phyloP scores from a whole-genome alignment of 2,888 invertebrate species.

The Agrotis puta region DNA sequence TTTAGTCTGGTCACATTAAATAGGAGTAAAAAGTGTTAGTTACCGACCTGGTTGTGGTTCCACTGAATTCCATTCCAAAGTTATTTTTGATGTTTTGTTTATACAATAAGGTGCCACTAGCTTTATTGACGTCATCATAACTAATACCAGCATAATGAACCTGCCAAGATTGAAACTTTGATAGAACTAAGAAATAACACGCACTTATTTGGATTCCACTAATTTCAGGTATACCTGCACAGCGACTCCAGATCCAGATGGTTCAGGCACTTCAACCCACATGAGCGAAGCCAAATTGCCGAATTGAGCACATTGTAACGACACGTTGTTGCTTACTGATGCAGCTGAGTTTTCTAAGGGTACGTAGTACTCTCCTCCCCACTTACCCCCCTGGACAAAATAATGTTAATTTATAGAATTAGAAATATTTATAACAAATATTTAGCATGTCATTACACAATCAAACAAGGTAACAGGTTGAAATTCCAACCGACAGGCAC shows the following conservation, averaged over 20 bases:
- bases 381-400: conserved; percentile 58
- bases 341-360: conserved; percentile 48
- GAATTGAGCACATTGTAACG: conserved; percentile 61
- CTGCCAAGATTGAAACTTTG: conserved; percentile 53
- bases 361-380: conserved; percentile 70
- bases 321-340: conserved; percentile 39
- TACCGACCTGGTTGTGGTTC: conserved; percentile 72
- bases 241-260: conserved; percentile 59
- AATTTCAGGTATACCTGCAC: conserved; percentile 70
- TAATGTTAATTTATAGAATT: not conserved
- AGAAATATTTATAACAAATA: not conserved
- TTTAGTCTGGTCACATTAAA: too few species aligned
- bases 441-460: too few species aligned
- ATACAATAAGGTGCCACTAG: conserved; percentile 59
- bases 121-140: conserved; percentile 68
- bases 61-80: conserved; percentile 80
- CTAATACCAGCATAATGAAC: conserved; percentile 75
- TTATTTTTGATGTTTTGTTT: conserved; percentile 39
- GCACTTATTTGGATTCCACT: too few species aligned
- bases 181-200: not conserved
- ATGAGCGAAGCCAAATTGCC: conserved; percentile 50
- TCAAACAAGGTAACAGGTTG: too few species aligned
- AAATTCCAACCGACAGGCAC: too few species aligned
- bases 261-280: conserved; percentile 44
- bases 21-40: not conserved